A percentile compares a stretch with the other conserved stretches of the same genome.
phyloP scores from a whole-genome alignment of 2,797 vertebrate species.

The Rhinichthys osculus region DNA sequence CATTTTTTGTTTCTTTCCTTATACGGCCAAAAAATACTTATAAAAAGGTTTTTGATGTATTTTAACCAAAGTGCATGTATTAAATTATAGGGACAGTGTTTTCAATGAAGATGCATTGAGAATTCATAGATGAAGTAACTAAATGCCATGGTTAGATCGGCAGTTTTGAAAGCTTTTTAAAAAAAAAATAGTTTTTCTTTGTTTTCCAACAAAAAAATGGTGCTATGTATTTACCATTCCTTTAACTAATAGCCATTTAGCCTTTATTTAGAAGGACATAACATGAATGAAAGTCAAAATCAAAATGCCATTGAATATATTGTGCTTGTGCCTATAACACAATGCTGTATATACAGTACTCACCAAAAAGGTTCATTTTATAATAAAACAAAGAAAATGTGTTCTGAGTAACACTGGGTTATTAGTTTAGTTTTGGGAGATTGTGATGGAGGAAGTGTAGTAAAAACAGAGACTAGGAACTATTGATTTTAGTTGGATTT shows the following conservation, averaged over 20 bases:
- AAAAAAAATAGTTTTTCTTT: conserved; percentile 66
- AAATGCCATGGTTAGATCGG: conserved; percentile 48
- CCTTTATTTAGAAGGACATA: conserved; percentile 80
- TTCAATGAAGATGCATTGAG: conserved; percentile 66
- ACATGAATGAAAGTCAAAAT: conserved; percentile 65
- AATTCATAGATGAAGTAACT: conserved; percentile 66
- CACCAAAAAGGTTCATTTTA: conserved; percentile 55
- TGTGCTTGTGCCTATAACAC: conserved; percentile 59
- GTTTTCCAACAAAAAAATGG: conserved; percentile 85
- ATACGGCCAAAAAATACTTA: conserved; percentile 70
- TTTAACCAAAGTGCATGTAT: conserved; percentile 82
- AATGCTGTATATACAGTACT: conserved; percentile 60
- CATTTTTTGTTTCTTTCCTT: conserved; percentile 64
- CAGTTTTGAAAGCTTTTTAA: conserved; percentile 56
- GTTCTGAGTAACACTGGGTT: conserved; percentile 46
- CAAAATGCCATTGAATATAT: conserved; percentile 60
- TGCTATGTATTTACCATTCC: conserved; percentile 99
- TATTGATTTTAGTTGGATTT: conserved; percentile 22
- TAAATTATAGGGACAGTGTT: conserved; percentile 65
- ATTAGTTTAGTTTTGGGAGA: conserved; percentile 49
- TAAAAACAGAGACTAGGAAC: neutral
- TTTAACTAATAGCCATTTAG: conserved; percentile 86
- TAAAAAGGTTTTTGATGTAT: conserved; percentile 68
- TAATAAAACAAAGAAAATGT: conserved; percentile 53
- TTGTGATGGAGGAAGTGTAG: conserved; percentile 5